Base-by-base conservation (phyloP, 2,888 invertebrate species). In the Lasioglossum zephyrum region DNA sequence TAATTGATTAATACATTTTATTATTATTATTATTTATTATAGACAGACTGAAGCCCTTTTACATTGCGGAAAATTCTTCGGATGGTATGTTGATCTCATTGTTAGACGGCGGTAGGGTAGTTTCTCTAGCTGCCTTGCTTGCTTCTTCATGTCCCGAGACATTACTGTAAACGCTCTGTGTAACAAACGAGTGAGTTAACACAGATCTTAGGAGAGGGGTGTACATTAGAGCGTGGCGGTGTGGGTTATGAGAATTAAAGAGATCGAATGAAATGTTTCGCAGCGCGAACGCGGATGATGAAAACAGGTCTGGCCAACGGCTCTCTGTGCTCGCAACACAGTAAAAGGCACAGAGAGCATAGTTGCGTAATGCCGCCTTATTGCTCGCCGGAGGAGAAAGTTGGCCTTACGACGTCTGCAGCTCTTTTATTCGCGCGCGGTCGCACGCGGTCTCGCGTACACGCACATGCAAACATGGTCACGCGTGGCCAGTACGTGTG, bases 341-440 rank as follows among this genome's bases (percentile, higher is more conserved):
- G 84, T 86, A 81, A 82, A 81, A 89, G 87, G 83, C 86, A 86
- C 83, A 60, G 87, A 83, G 83, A 90, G 79, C 83, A 69, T 69
- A 60, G 72, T 91, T 90, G 86, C 91, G 88, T 81, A 91, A 91
- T 82, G 82, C 82, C 80, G 81, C 73, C 76, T 79, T 83, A 77
- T 75, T 84, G 86, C 86, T 87, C 78, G 80, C 66, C 89, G 76
- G 79, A 91, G 90, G 91, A 91, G 91, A 91, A 91, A 91, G 91
- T 91, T 87, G 73, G 87, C 78, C 87, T 89, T 84, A 83, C 84
- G 80, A 85, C 47, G 87, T 79, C 84, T 85, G 78, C 57, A 80
- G 81, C 80, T 87, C 87, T 82, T 81, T 84, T 77, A 73, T 82
- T 77, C 60, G 63, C 77, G 13, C 77, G 13, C 75, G 69, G 66